Percentiles rank a stretch among this genome's conserved stretches.
Evolutionary conservation across 23 tunicate species (phyloP).

Genomic region (Ascidia mentula): DNA sequence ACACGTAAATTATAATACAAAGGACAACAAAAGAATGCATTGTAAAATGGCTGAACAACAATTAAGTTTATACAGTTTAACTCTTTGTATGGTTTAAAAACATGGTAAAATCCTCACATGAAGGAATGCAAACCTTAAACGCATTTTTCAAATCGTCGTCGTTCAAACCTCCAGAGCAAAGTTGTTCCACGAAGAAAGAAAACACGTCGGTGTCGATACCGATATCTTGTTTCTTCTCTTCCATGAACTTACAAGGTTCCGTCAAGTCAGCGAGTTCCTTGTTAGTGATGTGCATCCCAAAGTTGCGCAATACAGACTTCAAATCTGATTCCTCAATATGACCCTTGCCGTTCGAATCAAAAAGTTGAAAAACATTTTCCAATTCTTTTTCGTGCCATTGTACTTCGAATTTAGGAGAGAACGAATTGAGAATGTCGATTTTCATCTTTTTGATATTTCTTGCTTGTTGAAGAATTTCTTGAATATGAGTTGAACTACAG

Average conservation of each 20-base stretch:
- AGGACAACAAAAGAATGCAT: no score
- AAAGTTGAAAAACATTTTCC: neutral
- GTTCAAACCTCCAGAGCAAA: neutral
- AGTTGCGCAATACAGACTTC: neutral
- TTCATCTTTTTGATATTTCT: neutral
- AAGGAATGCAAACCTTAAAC: neutral
- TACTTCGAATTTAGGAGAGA: neutral
- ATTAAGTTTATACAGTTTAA: no score
- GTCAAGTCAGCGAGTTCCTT: slow-evolving; percentile 2
- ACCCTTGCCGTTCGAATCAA: neutral
- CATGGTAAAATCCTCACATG: no score
- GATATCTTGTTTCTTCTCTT: neutral
- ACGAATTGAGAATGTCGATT: neutral
- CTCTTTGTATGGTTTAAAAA: no score
- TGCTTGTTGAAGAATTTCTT: neutral
- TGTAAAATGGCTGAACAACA: no score
- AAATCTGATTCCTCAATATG: neutral
- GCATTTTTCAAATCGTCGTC: slow-evolving; percentile 3
- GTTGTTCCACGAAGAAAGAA: neutral
- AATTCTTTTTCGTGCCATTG: neutral
- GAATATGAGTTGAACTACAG: neutral
- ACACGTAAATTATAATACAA: no score
- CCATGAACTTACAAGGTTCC: neutral
- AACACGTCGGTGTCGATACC: slow-evolving; percentile 7
- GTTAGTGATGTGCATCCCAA: neutral